phyloP scores from a whole-genome alignment of 2,888 invertebrate species.

The Steinernema carpocapsae region DNA sequence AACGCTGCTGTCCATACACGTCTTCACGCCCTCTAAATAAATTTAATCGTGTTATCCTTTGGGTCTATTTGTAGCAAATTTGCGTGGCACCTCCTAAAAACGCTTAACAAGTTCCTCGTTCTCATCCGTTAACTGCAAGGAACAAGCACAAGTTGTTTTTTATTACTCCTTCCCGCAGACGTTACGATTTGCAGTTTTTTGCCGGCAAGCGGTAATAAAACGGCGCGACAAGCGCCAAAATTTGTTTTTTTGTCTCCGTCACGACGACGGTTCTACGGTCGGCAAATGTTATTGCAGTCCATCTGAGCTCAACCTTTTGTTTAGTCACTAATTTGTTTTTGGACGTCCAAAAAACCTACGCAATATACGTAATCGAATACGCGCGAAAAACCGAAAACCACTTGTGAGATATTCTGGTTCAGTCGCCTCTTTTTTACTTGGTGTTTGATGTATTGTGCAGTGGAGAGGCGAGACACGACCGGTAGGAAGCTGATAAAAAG shows the following conservation, averaged over 20 bases:
- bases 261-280: neutral
- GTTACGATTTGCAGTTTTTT: slow-evolving; percentile 27
- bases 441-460: neutral
- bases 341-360: neutral
- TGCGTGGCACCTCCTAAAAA: too few relatives aligned
- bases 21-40: too few relatives aligned
- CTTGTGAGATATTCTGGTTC: too few relatives aligned
- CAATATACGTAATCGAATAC: too few relatives aligned
- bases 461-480: neutral
- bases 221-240: neutral
- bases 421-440: neutral
- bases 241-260: slow-evolving; percentile 19
- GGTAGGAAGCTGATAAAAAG: neutral
- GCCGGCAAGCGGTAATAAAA: slow-evolving; percentile 6
- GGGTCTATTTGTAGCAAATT: neutral
- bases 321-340: neutral
- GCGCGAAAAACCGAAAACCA: too few relatives aligned
- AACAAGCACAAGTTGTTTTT: slow-evolving; percentile 9
- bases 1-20: too few relatives aligned
- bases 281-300: neutral
- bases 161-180: neutral
- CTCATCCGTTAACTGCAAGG: too few relatives aligned
- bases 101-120: too few relatives aligned
- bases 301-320: slow-evolving; percentile 7
- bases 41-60: neutral